phyloP scores from a whole-genome alignment of 2,888 invertebrate genomes.

The Empis livida region DNA sequence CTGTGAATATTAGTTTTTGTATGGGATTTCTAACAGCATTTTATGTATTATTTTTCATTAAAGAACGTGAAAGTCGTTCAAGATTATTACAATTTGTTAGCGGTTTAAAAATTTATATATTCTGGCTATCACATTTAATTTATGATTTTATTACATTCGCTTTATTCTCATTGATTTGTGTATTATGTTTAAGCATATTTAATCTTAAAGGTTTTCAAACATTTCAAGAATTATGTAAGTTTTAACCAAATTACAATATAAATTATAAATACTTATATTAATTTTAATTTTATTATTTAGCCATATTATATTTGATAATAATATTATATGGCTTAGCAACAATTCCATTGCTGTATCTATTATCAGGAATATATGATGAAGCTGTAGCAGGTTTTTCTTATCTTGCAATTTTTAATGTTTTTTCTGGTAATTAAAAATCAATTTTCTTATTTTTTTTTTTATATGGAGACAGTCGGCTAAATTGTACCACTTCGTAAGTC shows the following conservation, averaged over 20 bases:
- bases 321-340: slow-evolving; percentile 57
- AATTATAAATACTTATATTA: neutral
- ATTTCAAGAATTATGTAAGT: slow-evolving; percentile 20
- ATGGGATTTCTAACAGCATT: slow-evolving; percentile 56
- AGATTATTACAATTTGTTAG: slow-evolving; percentile 67
- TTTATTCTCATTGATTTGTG: slow-evolving; percentile 48
- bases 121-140: slow-evolving; percentile 57
- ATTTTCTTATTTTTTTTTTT: too few relatives aligned
- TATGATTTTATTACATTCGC: slow-evolving; percentile 46
- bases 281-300: neutral
- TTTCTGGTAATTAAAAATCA: slow-evolving; percentile 49
- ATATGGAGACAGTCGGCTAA: too few relatives aligned
- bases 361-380: slow-evolving; percentile 54
- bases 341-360: slow-evolving; percentile 58
- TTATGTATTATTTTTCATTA: slow-evolving; percentile 45
- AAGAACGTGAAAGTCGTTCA: slow-evolving; percentile 57
- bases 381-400: slow-evolving; percentile 65
- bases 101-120: slow-evolving; percentile 52
- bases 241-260: neutral
- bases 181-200: slow-evolving; percentile 51
- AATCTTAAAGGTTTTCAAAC: slow-evolving; percentile 42
- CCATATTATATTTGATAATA: slow-evolving; percentile 47
- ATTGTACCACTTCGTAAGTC: too few relatives aligned
- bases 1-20: slow-evolving; percentile 60
- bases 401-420: slow-evolving; percentile 55